Conservation (phyloP, 2,113 vertebrate species). For the Rousettus leschenaultii region DNA sequence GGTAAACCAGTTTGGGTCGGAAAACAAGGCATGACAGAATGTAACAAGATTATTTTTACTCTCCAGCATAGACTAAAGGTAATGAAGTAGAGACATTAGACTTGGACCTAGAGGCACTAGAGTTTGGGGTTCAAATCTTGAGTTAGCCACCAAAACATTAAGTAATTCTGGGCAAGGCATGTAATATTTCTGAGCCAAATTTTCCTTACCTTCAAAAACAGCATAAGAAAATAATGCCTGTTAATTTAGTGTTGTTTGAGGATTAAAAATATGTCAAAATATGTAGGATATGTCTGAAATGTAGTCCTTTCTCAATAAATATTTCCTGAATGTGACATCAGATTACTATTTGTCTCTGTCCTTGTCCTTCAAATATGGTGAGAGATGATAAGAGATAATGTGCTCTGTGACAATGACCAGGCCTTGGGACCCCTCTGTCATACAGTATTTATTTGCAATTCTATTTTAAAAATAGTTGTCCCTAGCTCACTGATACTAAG, state of each 20-base stretch:
- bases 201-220: neutral
- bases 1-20: constrained; percentile 64
- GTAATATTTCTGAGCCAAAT: neutral
- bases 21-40: constrained; percentile 37
- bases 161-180: neutral
- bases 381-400: neutral
- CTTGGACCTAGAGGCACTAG: neutral
- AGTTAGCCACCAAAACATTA: neutral
- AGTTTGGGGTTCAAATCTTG: neutral
- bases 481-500: neutral
- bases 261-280: neutral
- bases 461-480: neutral
- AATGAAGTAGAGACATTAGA: neutral
- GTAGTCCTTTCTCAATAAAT: neutral
- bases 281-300: neutral
- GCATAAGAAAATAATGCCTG: neutral
- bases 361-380: neutral
- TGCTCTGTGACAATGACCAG: neutral
- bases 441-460: neutral
- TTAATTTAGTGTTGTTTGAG: neutral
- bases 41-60: constrained; percentile 31
- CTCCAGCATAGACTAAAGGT: constrained; percentile 7
- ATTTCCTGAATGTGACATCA: neutral
- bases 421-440: neutral
- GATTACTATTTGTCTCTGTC: neutral